Percentiles rank a stretch among this genome's conserved stretches.
These are phyloP conservation scores for Rapana venosa DNA, from an alignment of 2,888 invertebrate genomes.

Conservation along the genomic window DNA sequence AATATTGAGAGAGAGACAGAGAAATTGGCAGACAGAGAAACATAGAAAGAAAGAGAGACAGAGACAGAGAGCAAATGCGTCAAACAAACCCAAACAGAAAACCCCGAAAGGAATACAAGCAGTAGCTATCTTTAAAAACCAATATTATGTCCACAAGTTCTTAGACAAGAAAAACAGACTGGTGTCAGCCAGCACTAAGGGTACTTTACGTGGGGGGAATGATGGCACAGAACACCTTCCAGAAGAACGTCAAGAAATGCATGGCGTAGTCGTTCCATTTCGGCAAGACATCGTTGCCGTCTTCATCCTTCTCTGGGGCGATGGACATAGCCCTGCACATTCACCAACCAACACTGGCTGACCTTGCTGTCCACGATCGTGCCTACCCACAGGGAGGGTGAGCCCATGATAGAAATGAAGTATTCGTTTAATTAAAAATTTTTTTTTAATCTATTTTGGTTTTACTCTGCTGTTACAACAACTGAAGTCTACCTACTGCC, in stretches of 20 bases:
- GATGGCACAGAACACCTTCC: slow-evolving; percentile 74
- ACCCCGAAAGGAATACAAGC: not conserved
- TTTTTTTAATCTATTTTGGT: too few species aligned
- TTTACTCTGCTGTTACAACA: too few species aligned
- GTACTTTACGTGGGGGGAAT: slow-evolving; percentile 71
- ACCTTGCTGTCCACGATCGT: not conserved
- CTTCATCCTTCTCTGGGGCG: slow-evolving; percentile 61
- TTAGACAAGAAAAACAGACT: not conserved
- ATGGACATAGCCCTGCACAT: slow-evolving; percentile 71
- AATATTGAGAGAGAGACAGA: not conserved
- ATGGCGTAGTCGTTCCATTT: slow-evolving; percentile 70
- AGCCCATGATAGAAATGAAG: too few species aligned
- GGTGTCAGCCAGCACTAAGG: not conserved
- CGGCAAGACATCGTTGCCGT: slow-evolving; percentile 66
- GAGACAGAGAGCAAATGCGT: not conserved
- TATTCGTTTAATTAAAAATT: too few species aligned
- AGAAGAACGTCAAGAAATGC: slow-evolving; percentile 75
- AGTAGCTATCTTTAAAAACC: not conserved
- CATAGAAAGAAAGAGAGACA: not conserved
- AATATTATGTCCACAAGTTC: not conserved
- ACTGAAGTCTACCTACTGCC: too few species aligned
- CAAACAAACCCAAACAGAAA: not conserved
- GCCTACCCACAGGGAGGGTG: not conserved
- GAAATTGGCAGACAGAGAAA: not conserved
- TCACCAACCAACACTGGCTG: not conserved